A percentile compares a stretch with the other conserved stretches of the same genome.
Evolutionary conservation across 2,888 invertebrate species (phyloP).

Genomic region (Holacanthella duospinosa): DNA sequence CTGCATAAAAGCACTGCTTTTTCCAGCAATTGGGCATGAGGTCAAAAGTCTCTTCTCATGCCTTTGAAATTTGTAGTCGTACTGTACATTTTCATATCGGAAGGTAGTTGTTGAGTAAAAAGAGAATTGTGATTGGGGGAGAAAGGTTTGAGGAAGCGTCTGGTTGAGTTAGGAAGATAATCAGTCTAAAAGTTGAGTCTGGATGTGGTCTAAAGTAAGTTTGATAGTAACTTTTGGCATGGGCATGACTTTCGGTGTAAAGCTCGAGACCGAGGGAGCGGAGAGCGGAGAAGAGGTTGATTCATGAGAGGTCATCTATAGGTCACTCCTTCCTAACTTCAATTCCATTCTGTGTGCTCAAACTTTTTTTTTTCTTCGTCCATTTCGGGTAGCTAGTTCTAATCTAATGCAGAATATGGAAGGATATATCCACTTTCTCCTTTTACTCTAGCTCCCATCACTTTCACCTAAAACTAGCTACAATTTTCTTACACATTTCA

Average conservation of each 20-base stretch:
- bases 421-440: not conserved
- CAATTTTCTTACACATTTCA: too few relatives aligned
- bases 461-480: too few relatives aligned
- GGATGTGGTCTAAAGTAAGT: too few relatives aligned
- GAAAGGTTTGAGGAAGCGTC: conserved; percentile 6
- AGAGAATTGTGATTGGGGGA: not conserved
- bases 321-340: conserved; percentile 25
- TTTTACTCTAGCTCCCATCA: too few relatives aligned
- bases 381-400: not conserved
- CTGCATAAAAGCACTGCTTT: too few relatives aligned
- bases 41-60: too few relatives aligned
- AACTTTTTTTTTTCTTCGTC: not conserved
- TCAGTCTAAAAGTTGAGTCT: conserved; percentile 14
- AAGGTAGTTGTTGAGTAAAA: too few relatives aligned
- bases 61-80: too few relatives aligned
- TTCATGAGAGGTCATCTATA: conserved; percentile 35
- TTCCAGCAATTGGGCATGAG: too few relatives aligned
- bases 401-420: not conserved
- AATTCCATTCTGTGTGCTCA: conserved; percentile 11
- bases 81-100: too few relatives aligned
- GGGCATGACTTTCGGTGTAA: too few relatives aligned
- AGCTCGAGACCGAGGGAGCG: not conserved
- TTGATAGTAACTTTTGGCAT: too few relatives aligned
- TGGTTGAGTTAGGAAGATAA: conserved; percentile 7
- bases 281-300: conserved; percentile 32